phyloP scores from a whole-genome alignment of 2,797 vertebrate species.

The Muscicapa comitata region DNA sequence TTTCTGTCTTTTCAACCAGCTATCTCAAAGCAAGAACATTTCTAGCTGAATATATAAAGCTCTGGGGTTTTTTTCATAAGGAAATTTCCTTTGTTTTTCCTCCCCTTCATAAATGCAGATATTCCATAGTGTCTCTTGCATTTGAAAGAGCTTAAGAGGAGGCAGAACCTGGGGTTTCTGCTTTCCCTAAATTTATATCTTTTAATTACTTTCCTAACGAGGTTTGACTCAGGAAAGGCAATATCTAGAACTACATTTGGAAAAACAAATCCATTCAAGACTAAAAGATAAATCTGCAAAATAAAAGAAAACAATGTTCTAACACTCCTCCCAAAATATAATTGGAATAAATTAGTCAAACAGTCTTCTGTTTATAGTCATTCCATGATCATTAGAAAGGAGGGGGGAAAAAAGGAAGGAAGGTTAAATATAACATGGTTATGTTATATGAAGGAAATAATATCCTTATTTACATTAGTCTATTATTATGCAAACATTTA shows the following conservation, averaged over 20 bases:
- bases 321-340: not conserved
- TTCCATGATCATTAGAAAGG: not conserved
- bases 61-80: not conserved
- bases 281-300: not conserved
- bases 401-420: rapidly evolving
- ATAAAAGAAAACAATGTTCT: not conserved
- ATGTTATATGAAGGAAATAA: not conserved
- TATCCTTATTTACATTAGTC: not conserved
- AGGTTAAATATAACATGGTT: not conserved
- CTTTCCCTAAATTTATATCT: not conserved
- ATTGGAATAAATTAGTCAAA: not conserved
- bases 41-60: not conserved
- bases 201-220: not conserved
- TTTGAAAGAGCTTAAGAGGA: not conserved
- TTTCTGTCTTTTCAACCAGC: not conserved
- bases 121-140: not conserved
- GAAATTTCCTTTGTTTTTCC: not conserved
- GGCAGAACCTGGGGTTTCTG: not conserved
- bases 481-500: not conserved
- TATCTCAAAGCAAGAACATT: not conserved
- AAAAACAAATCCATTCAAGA: not conserved
- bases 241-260: not conserved
- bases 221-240: not conserved
- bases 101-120: not conserved
- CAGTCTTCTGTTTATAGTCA: not conserved